Base-by-base conservation (phyloP, 2,888 invertebrate species). In the Rotaria socialis region DNA sequence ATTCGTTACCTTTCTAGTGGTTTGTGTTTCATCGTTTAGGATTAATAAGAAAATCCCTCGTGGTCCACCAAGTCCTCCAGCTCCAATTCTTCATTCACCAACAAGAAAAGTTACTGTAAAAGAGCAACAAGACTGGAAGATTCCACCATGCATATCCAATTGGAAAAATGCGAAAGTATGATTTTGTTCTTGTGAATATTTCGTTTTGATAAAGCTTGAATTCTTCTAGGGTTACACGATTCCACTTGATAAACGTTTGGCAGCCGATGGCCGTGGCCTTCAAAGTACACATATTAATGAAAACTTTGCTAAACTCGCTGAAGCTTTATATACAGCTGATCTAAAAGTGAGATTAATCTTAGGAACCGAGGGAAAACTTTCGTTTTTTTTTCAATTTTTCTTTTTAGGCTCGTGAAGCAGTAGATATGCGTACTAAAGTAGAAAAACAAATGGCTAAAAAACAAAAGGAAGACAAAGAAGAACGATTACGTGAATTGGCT, bases 81-180 rank as follows among this genome's bases (percentile, higher is more conserved):
- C 99, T 14, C 98, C 99, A 1, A 97, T 99, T 22, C 93, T 99
- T 92, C 99, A 99, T 92, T 98, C 97, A 0, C 99, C 99, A 0
- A 97, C 98, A 0, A 93, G 98, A 86, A 95, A 98, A 90, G 96
- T 92, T 88, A 87, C 98, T 5, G 97, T 97, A 0, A 97, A 98
- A 90, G 99, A 99, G 90, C 99, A 99, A 90, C 94, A 97, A 87
- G 99, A 99, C 91, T 99, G 99, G 99, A 98, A 98, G 92, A 95
- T 95, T 88, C 99, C 99, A 14, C 99, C 99, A 0, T 99, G 98
- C 89, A 97, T 99, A 88, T 96, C 96, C 0, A 99, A 99, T 90
- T 99, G 99, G 99, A 99, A 99, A 92, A 99, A 99, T 91, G 96
- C 97, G 8, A 97, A 97, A 80, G 67, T 67, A 67, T 41, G 94